phyloP scores from a whole-genome alignment of 1,140 invertebrate species.

The Oppia nitens region DNA sequence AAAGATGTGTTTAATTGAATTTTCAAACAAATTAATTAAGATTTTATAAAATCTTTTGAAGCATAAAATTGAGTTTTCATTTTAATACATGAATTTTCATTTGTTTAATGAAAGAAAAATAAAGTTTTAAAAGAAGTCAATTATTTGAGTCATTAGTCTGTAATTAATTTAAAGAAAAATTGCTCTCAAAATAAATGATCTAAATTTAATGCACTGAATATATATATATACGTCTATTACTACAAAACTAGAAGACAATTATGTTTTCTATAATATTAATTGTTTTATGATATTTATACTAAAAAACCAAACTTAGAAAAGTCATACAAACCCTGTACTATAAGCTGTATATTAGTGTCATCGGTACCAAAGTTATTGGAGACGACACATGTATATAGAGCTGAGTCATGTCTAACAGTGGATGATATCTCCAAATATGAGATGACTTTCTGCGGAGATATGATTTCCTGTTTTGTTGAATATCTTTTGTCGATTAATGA shows the following conservation, averaged over 20 bases:
- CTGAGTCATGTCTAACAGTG: conserved; percentile 28
- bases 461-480: conserved; percentile 10
- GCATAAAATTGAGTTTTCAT: no score
- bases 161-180: no score
- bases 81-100: no score
- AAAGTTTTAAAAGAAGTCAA: no score
- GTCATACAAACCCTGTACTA: conserved; percentile 30
- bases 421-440: conserved; percentile 26
- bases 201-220: neutral
- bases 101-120: no score
- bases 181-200: no score
- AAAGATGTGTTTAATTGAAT: no score
- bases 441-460: conserved; percentile 5
- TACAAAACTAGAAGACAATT: no score
- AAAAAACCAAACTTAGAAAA: conserved; percentile 5
- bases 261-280: no score
- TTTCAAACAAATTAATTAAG: no score
- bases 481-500: conserved; percentile 19
- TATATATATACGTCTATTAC: neutral
- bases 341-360: conserved; percentile 29
- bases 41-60: no score
- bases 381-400: conserved; percentile 31
- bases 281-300: neutral
- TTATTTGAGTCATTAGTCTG: no score
- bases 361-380: conserved; percentile 30